A percentile compares a stretch with the other conserved stretches of the same genome.
These are phyloP conservation scores for Mechanitis messenoides DNA, from an alignment of 2,888 invertebrate species.

Conservation along the genomic window DNA sequence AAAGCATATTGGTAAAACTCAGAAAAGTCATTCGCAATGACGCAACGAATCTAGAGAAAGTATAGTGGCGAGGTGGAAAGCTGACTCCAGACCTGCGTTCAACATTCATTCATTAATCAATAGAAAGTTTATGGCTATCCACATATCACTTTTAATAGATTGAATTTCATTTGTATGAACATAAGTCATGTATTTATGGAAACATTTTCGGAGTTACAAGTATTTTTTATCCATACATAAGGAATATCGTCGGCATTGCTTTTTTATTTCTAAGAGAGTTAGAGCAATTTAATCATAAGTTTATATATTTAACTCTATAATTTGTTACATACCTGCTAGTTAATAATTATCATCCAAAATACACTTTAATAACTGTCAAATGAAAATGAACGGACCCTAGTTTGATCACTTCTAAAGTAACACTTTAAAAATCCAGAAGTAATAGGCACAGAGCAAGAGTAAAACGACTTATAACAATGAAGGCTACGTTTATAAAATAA, in stretches of 20 bases:
- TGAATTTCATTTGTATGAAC: slow-evolving; percentile 15
- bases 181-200: slow-evolving; percentile 8
- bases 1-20: slow-evolving; percentile 14
- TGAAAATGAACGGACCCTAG: slow-evolving; percentile 3
- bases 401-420: background rate
- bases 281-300: slow-evolving; percentile 11
- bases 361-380: background rate
- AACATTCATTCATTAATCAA: slow-evolving; percentile 53
- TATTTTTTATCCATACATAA: background rate
- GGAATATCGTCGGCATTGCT: background rate
- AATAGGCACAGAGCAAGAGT: background rate
- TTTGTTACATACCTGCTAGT: slow-evolving; percentile 2
- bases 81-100: slow-evolving; percentile 29
- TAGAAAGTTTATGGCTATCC: slow-evolving; percentile 55
- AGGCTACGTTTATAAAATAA: slow-evolving; percentile 19
- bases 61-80: slow-evolving; percentile 34
- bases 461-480: background rate
- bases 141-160: slow-evolving; percentile 25
- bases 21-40: slow-evolving; percentile 37
- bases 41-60: slow-evolving; percentile 60
- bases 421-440: background rate
- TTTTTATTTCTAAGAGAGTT: background rate
- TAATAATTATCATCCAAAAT: slow-evolving; percentile 1
- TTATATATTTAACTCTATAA: slow-evolving; percentile 5
- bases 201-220: background rate